Base-by-base conservation (phyloP, 2,888 invertebrate species). In the Aproaerema taeniolella region DNA sequence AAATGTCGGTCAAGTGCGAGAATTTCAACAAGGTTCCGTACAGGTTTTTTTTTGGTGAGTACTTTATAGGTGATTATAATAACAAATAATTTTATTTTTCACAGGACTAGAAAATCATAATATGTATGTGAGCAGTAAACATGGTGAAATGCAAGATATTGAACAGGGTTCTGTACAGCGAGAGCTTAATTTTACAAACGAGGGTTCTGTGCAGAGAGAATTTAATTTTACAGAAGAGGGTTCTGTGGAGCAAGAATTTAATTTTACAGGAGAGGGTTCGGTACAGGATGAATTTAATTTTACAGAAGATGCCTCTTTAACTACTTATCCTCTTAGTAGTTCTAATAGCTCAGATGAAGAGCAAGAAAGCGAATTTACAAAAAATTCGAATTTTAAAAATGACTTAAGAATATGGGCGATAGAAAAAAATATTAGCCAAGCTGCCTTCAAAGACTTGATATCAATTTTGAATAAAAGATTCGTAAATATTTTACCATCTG, bases 331-430 rank as follows among this genome's bases (percentile, higher is more conserved):
- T 20, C 20, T 20, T 8, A 20, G 20, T 20, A 37, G 37, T 29
- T 35, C 35, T 13, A 26, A 35, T 15, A 37, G 15, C 37, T 37
- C 37, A 11, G 37, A 37, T 29, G 37, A 37, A 28, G 37, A 37
- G 2, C 37, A 37, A 37, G 37, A 37, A 25, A 25, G 29, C 29
- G 31, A 39, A 11, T 24, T 31, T 8, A 32, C 16, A 16, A 32
- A 32, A 32, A 32, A 32, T 32, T 15, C 16, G 17, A 4, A 32
- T 32, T 32, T 32, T 32, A 32, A 32, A 32, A 32, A 32, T 32
- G 20, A 31, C 12, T 31, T 9, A 31, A 3, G 20, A 20, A 33
- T 20, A 33, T 33, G 33, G 33, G 33, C 33, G n/a, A 12, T 33
- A 33, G 17, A 15, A n/a, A 20, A 20, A 20, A 20, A 20, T 20